Evolutionary conservation across 1,140 invertebrate species (phyloP), one percentile per base, ranked within the genome.

Genomic region (Kradibia gibbosae): DNA sequence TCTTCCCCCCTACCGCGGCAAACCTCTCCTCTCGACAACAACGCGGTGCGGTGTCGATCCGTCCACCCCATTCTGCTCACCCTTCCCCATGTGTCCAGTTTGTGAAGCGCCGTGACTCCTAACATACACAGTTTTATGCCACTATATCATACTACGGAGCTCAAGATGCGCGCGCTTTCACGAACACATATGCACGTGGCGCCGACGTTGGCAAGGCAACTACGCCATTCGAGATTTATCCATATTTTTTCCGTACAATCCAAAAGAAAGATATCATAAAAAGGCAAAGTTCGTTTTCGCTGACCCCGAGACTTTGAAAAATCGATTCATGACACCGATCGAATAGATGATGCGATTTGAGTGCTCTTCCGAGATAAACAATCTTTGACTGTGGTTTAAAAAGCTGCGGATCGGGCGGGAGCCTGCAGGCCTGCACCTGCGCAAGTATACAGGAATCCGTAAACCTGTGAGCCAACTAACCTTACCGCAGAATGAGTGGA

Each of bases 181-280:
- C 84, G 85, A n/a, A n/a, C 84, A 87, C 82, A 87, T 79, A 87
- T 82, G 86, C 89, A 91, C 89, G 88, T 90, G 89, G 87, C 86
- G 86, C 86, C 86, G 86, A 84, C 82, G 88, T 87, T 88, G 86
- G 86, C 87, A 88, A 88, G 86, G 89, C 89, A 89, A 88, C 87
- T 90, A 88, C 90, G 89, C 89, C 85, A 87, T 76, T 73, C 74
- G 76, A 81, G 84, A 81, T 65, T 72, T 77, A 55, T 74, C 48
- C 72, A 74, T 74, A 76, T 7, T 55, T 10, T 0, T 25, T 45
- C n/a, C 28, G 45, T 11, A 22, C 11, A 15, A 7, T 22, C 28
- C 3, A 1, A 2, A 28, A 72, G 36, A 15, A 4, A n/a, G n/a
- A n/a, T n/a, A n/a, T n/a, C n/a, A n/a, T n/a, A n/a, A n/a, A n/a